Conservation (phyloP, 2,113 vertebrate genomes). For the Falcunculus frontatus region DNA sequence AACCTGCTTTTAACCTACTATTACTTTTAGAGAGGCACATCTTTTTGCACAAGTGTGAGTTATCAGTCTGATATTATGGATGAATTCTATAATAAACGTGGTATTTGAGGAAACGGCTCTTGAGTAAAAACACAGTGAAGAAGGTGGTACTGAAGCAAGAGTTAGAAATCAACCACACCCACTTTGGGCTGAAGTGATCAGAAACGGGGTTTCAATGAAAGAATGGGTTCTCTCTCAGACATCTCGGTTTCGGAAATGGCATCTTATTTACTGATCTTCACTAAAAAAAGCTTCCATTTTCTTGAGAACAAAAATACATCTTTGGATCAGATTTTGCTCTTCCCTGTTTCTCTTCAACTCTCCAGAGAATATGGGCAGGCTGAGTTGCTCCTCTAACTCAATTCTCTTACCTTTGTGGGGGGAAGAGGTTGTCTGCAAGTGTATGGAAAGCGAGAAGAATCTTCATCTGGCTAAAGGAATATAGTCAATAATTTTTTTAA, state of each 20-base stretch:
- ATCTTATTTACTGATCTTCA: not conserved
- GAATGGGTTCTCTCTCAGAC: not conserved
- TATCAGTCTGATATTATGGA: not conserved
- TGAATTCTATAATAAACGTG: not conserved
- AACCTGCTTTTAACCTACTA: not conserved
- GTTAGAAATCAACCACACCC: not conserved
- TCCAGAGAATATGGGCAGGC: not conserved
- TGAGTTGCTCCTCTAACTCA: not conserved
- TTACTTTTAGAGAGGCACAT: not conserved
- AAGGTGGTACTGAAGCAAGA: not conserved
- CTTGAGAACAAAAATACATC: not conserved
- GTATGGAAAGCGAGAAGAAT: not conserved
- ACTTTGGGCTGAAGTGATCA: not conserved
- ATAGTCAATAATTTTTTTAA: not conserved
- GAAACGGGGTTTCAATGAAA: not conserved
- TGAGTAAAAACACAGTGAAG: not conserved
- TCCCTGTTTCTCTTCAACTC: not conserved
- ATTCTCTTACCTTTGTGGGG: not conserved
- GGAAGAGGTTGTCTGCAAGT: not conserved
- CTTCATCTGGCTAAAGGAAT: not conserved
- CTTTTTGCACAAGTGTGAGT: not conserved
- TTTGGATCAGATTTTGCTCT: not conserved
- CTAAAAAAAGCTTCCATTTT: not conserved
- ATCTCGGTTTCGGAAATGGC: not conserved
- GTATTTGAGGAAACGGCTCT: not conserved